These are phyloP conservation scores for Mesochorus sp. DNA, from an alignment of 2,888 invertebrate genomes.

Conservation along the genomic window DNA sequence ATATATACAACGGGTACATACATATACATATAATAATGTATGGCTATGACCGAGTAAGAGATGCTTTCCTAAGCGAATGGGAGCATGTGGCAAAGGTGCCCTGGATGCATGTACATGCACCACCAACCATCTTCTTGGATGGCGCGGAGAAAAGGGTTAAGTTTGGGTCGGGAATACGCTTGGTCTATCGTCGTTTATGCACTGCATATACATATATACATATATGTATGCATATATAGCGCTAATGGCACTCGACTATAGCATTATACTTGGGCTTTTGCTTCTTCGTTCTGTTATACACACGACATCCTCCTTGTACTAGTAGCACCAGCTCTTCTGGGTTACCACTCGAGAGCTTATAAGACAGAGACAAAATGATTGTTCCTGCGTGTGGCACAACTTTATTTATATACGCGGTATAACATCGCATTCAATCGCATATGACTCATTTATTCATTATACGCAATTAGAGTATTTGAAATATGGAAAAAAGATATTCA, in stretches of 20 bases:
- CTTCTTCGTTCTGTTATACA: neutral
- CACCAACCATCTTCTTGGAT: constrained; percentile 32
- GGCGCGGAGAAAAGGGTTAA: constrained; percentile 39
- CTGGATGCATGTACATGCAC: constrained; percentile 47
- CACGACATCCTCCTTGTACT: neutral
- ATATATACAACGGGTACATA: neutral
- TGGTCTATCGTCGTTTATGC: constrained; percentile 48
- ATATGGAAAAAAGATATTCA: no score
- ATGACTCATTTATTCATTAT: no score
- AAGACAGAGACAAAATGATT: constrained; percentile 9
- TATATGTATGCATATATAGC: no score
- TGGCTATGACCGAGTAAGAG: constrained; percentile 15
- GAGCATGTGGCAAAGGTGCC: constrained; percentile 48
- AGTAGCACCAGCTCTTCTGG: constrained; percentile 21
- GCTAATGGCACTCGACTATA: constrained; percentile 39
- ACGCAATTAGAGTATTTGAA: no score
- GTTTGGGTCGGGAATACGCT: constrained; percentile 17
- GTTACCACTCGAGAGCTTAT: neutral
- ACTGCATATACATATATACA: no score
- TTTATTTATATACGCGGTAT: no score
- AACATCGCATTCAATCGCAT: no score
- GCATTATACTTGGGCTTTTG: neutral
- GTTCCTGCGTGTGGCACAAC: neutral
- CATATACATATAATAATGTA: neutral
- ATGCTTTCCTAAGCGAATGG: constrained; percentile 33